Base-by-base conservation (phyloP, 2,113 vertebrate genomes). In the Cricetomys ansorgei region DNA sequence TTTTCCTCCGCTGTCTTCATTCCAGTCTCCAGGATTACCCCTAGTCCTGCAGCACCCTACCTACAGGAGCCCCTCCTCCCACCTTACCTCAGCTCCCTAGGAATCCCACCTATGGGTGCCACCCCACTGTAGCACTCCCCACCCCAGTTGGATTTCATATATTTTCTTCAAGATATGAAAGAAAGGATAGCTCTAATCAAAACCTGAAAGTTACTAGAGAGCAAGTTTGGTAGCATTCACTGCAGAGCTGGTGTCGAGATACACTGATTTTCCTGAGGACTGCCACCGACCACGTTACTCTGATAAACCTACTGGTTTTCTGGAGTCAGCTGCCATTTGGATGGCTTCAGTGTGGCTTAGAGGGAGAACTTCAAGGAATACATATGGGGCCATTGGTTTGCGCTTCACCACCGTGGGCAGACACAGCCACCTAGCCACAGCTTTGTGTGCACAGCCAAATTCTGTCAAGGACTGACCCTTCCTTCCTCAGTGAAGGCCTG, bases 141-240 rank as follows among this genome's bases (percentile, higher is more conserved):
- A n/a, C n/a, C n/a, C n/a, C n/a, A 90, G 55, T 79, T 95, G 72
- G 83, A 86, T 76, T 96, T 94, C 70, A 40, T 9, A 8, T 69
- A 59, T 65, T 94, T 94, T 15, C 57, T 37, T 89, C 27, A 93
- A 87, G n/a, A 80, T 79, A 53, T 25, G 53, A 93, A 88, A 57
- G 50, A 69, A 83, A 88, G 48, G 37, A 89, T 87, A 94, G 62
- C 59, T 69, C 64, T 72, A 81, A 34, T 15, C 53, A 57, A 55
- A 64, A 34, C 25, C 70, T 59, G 40, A 88, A 62, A 83, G 37
- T 67, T 59, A 37, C 40, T 73, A 25, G 67, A 23, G 59, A 80
- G 31, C 19, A 53, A n/a, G 4, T 89, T 96, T 75, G 40, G 29
- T 79, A 55, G 3, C 40, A 45, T 72, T 48, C 88, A 48, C 84